Base-by-base conservation (phyloP, 2,797 vertebrate genomes). In the Peromyscus aztecus region DNA sequence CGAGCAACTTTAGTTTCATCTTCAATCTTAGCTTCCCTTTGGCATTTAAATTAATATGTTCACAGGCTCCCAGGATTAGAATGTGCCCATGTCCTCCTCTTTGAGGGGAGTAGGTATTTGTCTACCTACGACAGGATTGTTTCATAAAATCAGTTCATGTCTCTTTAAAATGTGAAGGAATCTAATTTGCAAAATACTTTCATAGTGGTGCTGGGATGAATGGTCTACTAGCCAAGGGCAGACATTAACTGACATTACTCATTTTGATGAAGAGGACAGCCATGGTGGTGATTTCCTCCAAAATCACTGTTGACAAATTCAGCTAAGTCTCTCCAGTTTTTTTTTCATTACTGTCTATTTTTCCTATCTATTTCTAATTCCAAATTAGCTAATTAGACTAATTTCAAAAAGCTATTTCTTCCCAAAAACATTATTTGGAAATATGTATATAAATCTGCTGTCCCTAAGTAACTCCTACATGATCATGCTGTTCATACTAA, bases 161-260 rank as follows among this genome's bases (percentile, higher is more conserved):
- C 96, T 97, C 97, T 97, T 93, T 87, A 96, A 98, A 98, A 96
- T 94, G 61, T 97, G 87, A 97, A 95, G 59, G 4, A 17, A 75
- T 31, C 52, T 91, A 57, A 91, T 96, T 97, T 97, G 93, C 73
- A 97, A 94, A 97, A 94, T 52, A 82, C 6, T 93, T 43, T 93
- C 91, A 27, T 86, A 83, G 78, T 91, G n/a, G 65, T 65, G 29
- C 73, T 69, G 83, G 90, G 89, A 83, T 24, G 34, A 89, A 75
- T 86, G 65, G 31, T 96, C 73, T 67, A 34, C 75, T 95, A 89
- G 80, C 61, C 93, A 96, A 94, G 29, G 73, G 67, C 49, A 96
- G 97, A 84, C 40, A 85, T 89, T 80, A 92, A 89, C 29, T 92
- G 37, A 29, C 73, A 81, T 67, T 69, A 65, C n/a, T 94, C 85